Base-by-base conservation (phyloP, 2,113 vertebrate species). In the Sebastes schlegelii region DNA sequence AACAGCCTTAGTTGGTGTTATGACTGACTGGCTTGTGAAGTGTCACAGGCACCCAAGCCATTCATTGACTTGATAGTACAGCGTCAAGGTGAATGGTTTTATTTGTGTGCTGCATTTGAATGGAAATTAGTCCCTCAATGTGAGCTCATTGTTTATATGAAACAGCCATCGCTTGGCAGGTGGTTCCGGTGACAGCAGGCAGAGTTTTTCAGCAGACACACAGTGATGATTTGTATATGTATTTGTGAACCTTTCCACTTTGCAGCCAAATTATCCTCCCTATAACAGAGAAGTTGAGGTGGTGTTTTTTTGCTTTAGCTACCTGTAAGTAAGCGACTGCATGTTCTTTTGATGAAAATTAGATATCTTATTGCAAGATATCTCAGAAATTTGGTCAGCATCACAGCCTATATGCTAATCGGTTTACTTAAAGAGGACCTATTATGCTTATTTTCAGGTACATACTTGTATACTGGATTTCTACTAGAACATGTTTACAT, bases 11-110 rank as follows among this genome's bases (percentile, higher is more conserved):
- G 34, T 51, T 6, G 51, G 26, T 77, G 42, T 57, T 74, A 23
- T 23, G 65, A 69, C 79, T 60, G 79, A 79, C 64, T 78, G 79
- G 69, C 62, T 79, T 6, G 45, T n/a, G 65, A 83, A 85, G 71
- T 69, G 83, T 65, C 48, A 6, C 26, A 51, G 79, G 46, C 40
- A 4, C 46, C 74, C 58, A 23, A 54, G 70, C 54, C 70, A 71
- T 77, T 74, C 84, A 45, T 74, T 54, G 66, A 71, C 71, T 62
- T 23, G 40, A 76, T 74, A 7, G 64, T 17, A 45, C 48, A 34
- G 54, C 54, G 79, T 83, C 82, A 73, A 86, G 87, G 82, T 86
- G 80, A 83, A 86, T 62, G 48, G 52, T 76, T 55, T 81, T 68
- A 66, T 80, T 68, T 80, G 55, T 51, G 57, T 0, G 8, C 11